Percentiles rank a stretch among this genome's conserved stretches.
These are phyloP conservation scores for Synchiropus splendidus DNA, from an alignment of 2,113 vertebrate species.

Conservation along the genomic window DNA sequence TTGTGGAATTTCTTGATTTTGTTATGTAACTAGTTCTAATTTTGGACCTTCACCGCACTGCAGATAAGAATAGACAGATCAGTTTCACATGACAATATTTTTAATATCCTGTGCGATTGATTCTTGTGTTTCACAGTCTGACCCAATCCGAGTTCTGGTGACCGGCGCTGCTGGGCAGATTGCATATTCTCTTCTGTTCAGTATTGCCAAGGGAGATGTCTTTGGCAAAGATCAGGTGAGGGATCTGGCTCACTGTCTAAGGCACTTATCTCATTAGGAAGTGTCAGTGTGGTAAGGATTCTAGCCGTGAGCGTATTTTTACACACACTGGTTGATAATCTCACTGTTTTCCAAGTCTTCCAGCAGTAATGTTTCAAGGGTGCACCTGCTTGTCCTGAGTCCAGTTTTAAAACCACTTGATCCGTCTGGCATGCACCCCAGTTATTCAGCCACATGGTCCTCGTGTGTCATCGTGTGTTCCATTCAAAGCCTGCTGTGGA, in stretches of 20 bases:
- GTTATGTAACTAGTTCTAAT: too few species aligned
- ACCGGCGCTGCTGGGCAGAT: slow-evolving; percentile 95
- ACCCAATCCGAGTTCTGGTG: slow-evolving; percentile 85
- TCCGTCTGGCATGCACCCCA: slow-evolving; percentile 18
- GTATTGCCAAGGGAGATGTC: slow-evolving; percentile 93
- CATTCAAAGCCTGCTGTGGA: background rate
- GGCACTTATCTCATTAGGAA: slow-evolving; percentile 11
- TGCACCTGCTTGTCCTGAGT: slow-evolving; percentile 18
- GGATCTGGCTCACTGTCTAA: slow-evolving; percentile 8
- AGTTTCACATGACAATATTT: too few species aligned
- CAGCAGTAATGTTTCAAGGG: slow-evolving; percentile 18
- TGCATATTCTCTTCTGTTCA: slow-evolving; percentile 89
- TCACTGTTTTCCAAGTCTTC: slow-evolving; percentile 26
- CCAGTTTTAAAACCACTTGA: slow-evolving; percentile 35
- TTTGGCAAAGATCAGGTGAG: slow-evolving; percentile 94
- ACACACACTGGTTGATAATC: slow-evolving; percentile 3
- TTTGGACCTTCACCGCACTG: too few species aligned
- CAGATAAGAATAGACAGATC: too few species aligned
- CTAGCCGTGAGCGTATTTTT: slow-evolving; percentile 1
- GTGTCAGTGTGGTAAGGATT: background rate
- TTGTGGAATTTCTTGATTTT: too few species aligned
- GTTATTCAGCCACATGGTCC: slow-evolving; percentile 1
- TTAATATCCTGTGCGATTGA: too few species aligned
- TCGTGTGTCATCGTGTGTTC: background rate
- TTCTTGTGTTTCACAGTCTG: slow-evolving; percentile 67